These are phyloP conservation scores for Rousettus madagascariensis DNA, from an alignment of 2,797 vertebrate species.

Conservation along the genomic window DNA sequence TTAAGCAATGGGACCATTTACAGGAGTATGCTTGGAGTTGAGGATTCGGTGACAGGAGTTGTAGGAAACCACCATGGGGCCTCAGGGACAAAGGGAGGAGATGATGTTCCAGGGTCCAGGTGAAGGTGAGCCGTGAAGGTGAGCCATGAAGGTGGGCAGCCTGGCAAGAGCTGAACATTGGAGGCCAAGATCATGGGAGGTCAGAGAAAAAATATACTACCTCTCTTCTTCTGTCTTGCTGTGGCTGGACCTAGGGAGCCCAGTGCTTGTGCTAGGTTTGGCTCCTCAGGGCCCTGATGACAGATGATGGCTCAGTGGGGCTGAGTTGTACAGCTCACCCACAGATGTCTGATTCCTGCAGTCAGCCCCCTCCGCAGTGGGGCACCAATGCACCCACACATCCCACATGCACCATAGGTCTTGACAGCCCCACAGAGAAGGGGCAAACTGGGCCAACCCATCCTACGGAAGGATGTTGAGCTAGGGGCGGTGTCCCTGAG, in stretches of 20 bases:
- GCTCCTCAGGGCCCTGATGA: background rate
- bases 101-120: background rate
- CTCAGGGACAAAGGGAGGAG: background rate
- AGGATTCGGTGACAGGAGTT: too few species aligned
- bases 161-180: background rate
- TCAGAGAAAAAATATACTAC: background rate
- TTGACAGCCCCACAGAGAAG: background rate
- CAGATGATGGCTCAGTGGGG: background rate
- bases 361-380: rapidly evolving
- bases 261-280: background rate
- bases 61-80: too few species aligned
- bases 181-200: background rate
- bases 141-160: background rate
- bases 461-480: background rate
- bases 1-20: background rate
- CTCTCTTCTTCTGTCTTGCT: background rate
- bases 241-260: background rate
- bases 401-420: background rate
- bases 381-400: rapidly evolving
- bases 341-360: background rate
- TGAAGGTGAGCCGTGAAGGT: background rate
- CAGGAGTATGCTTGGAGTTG: background rate
- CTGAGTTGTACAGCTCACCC: background rate
- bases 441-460: background rate
- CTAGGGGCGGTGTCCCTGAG: background rate